Evolutionary conservation across 1,140 invertebrate species (phyloP), one percentile per base, ranked within the genome.

Genomic region (Reticulitermes speratus): DNA sequence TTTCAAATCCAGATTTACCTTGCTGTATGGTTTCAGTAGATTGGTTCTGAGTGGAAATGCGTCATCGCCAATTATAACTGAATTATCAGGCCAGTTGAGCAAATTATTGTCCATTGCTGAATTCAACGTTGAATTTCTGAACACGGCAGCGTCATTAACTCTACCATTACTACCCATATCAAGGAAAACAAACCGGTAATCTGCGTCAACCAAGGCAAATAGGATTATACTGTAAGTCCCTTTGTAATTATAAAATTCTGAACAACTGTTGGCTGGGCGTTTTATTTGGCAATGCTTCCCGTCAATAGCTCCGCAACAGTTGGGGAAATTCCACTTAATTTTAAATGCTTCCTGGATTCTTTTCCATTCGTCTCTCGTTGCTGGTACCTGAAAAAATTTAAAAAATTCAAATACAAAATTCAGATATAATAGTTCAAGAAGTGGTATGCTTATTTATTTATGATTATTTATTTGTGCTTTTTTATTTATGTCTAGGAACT

Each of bases 261-360:
- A 86, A 65, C 85, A 52, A 86, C 30, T 82, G 16, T 44, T 48
- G 38, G 85, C 59, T 82, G 85, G 85, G 21, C 48, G 23, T 87
- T 87, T 85, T 65, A 90, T 88, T 8, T 83, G 32, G 6, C 91
- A 85, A 89, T 90, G 90, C 85, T 91, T 91, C 16, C 90, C 90
- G 88, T 91, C 90, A 2, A 91, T 88, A 8, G 90, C 89, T 0
- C 91, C 92, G 48, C 91, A 86, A 86, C 90, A 91, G 87, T 91
- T 88, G n/a, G 90, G 91, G 87, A 93, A 92, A 87, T 92, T 89
- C 89, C 84, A 38, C 32, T 25, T 21, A 44, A 85, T 45, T 83
- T 90, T 75, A 88, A n/a, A n/a, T n/a, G n/a, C n/a, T n/a, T n/a
- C n/a, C n/a, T n/a, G n/a, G n/a, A n/a, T n/a, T n/a, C n/a, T 44